Evolutionary conservation across 2,113 vertebrate species (phyloP).

Genomic region (Notothenia rossii): DNA sequence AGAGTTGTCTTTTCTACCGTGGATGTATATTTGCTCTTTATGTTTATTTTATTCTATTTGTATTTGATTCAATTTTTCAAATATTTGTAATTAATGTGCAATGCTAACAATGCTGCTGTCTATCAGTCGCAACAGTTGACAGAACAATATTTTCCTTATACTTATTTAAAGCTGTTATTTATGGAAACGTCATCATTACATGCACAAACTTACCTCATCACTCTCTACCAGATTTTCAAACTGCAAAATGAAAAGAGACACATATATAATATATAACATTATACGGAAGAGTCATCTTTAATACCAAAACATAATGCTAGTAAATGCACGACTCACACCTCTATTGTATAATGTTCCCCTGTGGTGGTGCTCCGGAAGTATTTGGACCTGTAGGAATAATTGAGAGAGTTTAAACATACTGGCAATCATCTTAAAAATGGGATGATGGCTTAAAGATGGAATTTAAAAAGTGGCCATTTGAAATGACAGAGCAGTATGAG

Average conservation of each 20-base stretch:
- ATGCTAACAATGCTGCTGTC: too few species aligned
- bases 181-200: neutral
- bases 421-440: neutral
- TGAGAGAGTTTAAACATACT: neutral
- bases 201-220: constrained; percentile 81
- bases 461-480: neutral
- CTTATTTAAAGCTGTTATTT: neutral
- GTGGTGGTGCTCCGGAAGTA: constrained; percentile 83
- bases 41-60: too few species aligned
- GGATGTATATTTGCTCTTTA: too few species aligned
- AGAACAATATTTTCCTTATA: neutral
- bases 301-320: neutral
- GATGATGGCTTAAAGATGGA: neutral
- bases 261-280: constrained; percentile 8
- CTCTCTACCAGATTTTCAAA: constrained; percentile 88
- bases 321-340: constrained; percentile 52
- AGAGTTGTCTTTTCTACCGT: too few species aligned
- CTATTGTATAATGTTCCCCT: constrained; percentile 85
- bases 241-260: constrained; percentile 61
- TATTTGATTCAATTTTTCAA: too few species aligned
- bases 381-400: constrained; percentile 78
- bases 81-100: too few species aligned
- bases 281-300: neutral
- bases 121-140: neutral
- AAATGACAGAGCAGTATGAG: neutral